Percentiles rank a stretch among this genome's conserved stretches.
Evolutionary conservation across 2,797 vertebrate genomes (phyloP).

Genomic region (Arctocebus calabarensis): DNA sequence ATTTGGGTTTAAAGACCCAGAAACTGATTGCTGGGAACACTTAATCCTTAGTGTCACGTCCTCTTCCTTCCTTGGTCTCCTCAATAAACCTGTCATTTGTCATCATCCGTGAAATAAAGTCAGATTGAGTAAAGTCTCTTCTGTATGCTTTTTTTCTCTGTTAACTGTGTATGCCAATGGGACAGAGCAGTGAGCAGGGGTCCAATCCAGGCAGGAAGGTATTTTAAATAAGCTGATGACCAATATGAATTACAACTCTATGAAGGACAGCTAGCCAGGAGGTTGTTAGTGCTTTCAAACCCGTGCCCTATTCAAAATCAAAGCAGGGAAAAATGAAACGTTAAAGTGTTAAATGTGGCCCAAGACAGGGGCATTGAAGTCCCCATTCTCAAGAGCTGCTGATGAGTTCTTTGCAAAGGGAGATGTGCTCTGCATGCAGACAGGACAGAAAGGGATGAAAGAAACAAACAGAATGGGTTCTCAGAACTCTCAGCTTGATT

Average conservation of each 20-base stretch:
- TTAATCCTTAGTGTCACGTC: neutral
- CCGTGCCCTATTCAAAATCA: neutral
- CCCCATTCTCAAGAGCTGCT: neutral
- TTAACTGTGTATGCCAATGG: neutral
- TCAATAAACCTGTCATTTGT: constrained; percentile 10
- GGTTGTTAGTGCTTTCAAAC: neutral
- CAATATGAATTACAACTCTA: neutral
- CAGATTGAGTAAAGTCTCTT: neutral
- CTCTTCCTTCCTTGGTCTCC: constrained; percentile 7
- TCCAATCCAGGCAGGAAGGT: neutral
- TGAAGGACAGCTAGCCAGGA: neutral
- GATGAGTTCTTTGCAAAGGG: constrained; percentile 49
- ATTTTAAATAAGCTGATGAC: constrained; percentile 27
- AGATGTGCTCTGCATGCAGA: constrained; percentile 28
- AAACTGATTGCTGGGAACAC: constrained; percentile 4
- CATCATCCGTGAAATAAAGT: constrained; percentile 34
- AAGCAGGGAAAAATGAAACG: neutral
- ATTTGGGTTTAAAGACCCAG: constrained; percentile 34
- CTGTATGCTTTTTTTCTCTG: neutral
- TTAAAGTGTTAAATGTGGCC: neutral
- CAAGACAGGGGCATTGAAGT: neutral
- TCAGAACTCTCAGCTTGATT: constrained; percentile 1
- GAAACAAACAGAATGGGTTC: constrained; percentile 18
- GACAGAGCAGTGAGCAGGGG: neutral
- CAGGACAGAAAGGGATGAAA: constrained; percentile 31